These are phyloP conservation scores for Zoanthus solanderi DNA, from an alignment of 92 coral and sea anemone genomes.

Conservation along the genomic window DNA sequence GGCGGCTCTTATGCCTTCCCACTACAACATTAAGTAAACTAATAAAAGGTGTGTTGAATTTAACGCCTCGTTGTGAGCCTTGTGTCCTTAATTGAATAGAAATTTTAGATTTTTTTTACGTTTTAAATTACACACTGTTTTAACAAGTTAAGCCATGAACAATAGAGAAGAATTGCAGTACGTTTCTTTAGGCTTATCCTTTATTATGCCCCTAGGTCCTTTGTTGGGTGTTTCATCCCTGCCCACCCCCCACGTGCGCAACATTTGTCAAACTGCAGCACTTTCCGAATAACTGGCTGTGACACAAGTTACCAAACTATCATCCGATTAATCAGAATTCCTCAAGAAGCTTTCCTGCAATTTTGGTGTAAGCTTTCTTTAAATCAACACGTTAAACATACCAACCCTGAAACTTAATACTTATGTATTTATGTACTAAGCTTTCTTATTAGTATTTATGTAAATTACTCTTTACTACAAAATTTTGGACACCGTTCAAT, in stretches of 20 bases:
- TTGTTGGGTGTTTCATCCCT: background rate
- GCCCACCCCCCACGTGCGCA: too few species aligned
- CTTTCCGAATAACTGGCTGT: too few species aligned
- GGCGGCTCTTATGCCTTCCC: background rate
- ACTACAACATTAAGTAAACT: background rate
- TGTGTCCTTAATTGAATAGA: background rate
- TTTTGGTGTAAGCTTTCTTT: too few species aligned
- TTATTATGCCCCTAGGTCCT: background rate
- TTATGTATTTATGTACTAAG: background rate
- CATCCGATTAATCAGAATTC: too few species aligned
- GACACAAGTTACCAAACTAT: too few species aligned
- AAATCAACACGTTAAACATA: too few species aligned
- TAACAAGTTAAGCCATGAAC: constrained; percentile 14
- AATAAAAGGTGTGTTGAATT: background rate
- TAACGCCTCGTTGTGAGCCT: background rate
- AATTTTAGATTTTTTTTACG: background rate
- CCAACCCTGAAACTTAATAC: background rate
- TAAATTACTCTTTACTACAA: too few species aligned
- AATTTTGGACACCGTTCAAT: too few species aligned
- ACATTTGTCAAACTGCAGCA: too few species aligned
- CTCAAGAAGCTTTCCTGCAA: too few species aligned
- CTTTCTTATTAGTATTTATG: too few species aligned
- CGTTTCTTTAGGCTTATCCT: background rate
- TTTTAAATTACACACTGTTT: constrained; percentile 19
- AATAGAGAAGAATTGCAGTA: background rate